Evolutionary conservation across 2,888 invertebrate genomes (phyloP).

Genomic region (Panzeria rudis): DNA sequence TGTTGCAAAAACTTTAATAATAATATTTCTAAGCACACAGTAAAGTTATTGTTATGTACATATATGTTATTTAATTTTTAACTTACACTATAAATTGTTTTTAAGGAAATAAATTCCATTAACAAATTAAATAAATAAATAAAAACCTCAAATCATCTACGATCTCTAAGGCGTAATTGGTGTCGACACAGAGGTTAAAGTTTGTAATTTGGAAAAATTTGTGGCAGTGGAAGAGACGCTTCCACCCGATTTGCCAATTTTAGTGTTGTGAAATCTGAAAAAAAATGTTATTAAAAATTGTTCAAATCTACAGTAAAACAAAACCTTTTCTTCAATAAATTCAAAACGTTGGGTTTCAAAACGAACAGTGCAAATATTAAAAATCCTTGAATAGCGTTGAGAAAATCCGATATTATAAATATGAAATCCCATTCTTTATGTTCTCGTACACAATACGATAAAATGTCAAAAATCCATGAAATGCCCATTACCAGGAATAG

Average conservation of each 20-base stretch:
- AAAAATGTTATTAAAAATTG: not conserved
- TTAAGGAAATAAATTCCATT: too few species aligned
- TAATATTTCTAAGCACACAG: too few species aligned
- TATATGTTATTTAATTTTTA: too few species aligned
- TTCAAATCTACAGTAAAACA: not conserved
- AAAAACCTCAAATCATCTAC: too few species aligned
- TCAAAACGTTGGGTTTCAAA: constrained; percentile 74
- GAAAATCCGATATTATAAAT: constrained; percentile 66
- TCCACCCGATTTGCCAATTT: not conserved
- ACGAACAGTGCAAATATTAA: constrained; percentile 78
- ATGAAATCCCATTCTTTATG: constrained; percentile 38
- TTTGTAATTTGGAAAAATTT: constrained; percentile 41
- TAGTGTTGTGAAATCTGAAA: not conserved
- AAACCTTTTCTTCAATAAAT: constrained; percentile 74
- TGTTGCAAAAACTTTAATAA: too few species aligned
- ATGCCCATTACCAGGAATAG: constrained; percentile 94
- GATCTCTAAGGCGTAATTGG: not conserved
- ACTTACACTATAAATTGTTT: too few species aligned
- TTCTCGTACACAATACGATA: constrained; percentile 85
- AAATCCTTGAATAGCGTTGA: constrained; percentile 74
- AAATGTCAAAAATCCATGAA: constrained; percentile 91
- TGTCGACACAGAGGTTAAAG: not conserved
- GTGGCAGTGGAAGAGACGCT: constrained; percentile 4
- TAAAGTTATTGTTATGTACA: too few species aligned
- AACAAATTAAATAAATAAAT: too few species aligned